These are phyloP conservation scores for Malaclemys terrapin DNA, from an alignment of 2,113 vertebrate species.

Conservation along the genomic window DNA sequence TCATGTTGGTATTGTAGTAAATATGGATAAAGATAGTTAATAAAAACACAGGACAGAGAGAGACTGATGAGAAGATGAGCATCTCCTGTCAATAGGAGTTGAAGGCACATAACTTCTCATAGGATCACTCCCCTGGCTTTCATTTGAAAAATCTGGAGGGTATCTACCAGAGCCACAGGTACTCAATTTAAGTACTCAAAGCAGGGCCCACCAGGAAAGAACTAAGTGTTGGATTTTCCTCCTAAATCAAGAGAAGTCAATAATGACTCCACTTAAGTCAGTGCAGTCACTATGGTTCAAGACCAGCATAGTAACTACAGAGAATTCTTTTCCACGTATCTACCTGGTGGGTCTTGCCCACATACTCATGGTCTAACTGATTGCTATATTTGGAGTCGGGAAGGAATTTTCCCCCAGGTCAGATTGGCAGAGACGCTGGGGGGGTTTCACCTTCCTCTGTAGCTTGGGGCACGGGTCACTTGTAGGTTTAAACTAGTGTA, in stretches of 20 bases:
- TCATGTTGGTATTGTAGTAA: not conserved
- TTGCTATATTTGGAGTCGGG: too few relatives aligned
- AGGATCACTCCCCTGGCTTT: rapidly evolving
- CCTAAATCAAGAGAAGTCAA: not conserved
- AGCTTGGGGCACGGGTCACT: too few relatives aligned
- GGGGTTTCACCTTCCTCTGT: too few relatives aligned
- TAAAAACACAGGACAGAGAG: rapidly evolving
- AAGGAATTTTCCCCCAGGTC: too few relatives aligned
- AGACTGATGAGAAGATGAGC: not conserved
- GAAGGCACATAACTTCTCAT: rapidly evolving
- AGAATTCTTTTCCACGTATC: too few relatives aligned
- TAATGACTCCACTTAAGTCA: not conserved
- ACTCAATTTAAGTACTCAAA: not conserved
- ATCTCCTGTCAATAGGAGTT: not conserved
- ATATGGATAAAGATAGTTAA: not conserved
- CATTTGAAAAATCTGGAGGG: not conserved
- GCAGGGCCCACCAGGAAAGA: not conserved
- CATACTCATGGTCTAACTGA: too few relatives aligned
- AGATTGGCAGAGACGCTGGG: too few relatives aligned
- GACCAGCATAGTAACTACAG: not conserved
- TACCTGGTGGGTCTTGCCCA: too few relatives aligned
- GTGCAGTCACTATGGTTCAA: not conserved
- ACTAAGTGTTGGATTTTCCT: not conserved
- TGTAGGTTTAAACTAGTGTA: too few relatives aligned
- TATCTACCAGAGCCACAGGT: not conserved